Conservation (phyloP, 2,888 invertebrate genomes). For the Parnassius smintheus region DNA sequence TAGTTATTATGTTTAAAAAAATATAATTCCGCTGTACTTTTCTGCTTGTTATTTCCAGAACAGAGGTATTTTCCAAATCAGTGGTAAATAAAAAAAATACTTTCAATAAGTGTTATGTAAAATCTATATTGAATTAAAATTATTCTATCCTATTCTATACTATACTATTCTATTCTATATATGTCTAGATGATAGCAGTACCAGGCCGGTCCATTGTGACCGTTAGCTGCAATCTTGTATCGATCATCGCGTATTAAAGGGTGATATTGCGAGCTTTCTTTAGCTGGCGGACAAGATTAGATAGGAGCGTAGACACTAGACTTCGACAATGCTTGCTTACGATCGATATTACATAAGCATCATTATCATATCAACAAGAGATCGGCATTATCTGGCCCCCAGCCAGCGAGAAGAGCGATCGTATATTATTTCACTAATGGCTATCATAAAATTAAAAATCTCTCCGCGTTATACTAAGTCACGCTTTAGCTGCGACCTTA, state of each 20-base stretch:
- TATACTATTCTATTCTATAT: neutral
- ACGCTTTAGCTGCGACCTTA: conserved; percentile 21
- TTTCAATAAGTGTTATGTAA: no score
- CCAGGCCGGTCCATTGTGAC: conserved; percentile 18
- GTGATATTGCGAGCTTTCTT: conserved; percentile 34
- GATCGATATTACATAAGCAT: conserved; percentile 36
- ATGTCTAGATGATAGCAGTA: conserved; percentile 3
- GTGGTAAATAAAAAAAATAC: no score
- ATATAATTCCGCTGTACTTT: no score
- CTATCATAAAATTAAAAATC: conserved; percentile 28
- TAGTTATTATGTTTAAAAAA: no score
- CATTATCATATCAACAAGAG: conserved; percentile 40
- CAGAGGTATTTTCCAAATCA: no score
- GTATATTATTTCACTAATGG: conserved; percentile 27
- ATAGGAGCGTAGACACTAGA: conserved; percentile 31
- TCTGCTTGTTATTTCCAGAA: no score
- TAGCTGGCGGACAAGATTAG: conserved; percentile 34
- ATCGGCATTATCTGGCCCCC: conserved; percentile 35
- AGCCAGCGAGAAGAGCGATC: conserved; percentile 34
- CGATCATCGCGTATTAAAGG: conserved; percentile 26
- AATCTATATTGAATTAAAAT: no score
- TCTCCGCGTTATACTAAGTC: conserved; percentile 25
- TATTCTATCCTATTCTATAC: no score
- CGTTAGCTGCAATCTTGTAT: conserved; percentile 17
- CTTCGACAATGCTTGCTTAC: conserved; percentile 28